Evolutionary conservation across 2,113 vertebrate species (phyloP).

Genomic region (Burhinus oedicnemus): DNA sequence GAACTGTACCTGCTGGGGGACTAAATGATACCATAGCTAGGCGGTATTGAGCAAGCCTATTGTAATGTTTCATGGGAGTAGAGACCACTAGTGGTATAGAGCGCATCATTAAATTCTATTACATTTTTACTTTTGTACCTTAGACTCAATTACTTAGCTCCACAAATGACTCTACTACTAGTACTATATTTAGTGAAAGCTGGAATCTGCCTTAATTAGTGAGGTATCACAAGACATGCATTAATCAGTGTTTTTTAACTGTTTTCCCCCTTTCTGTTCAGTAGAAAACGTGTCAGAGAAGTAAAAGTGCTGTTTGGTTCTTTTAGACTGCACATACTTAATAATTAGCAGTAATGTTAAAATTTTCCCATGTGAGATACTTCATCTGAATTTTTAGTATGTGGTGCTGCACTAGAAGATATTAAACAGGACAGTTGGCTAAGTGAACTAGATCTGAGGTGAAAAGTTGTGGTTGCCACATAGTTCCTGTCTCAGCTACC

Average conservation of each 20-base stretch:
- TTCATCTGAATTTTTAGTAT: not conserved
- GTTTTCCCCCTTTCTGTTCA: not conserved
- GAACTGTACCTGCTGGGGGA: not conserved
- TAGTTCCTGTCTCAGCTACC: not conserved
- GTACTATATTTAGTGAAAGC: slow-evolving; percentile 14
- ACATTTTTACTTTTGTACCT: not conserved
- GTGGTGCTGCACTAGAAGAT: not conserved
- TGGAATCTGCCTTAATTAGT: slow-evolving; percentile 2
- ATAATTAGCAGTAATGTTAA: not conserved
- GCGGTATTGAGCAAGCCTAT: not conserved
- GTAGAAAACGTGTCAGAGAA: not conserved
- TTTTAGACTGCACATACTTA: not conserved
- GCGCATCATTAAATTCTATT: not conserved
- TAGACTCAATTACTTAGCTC: not conserved
- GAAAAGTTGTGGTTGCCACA: not conserved
- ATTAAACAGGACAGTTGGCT: not conserved
- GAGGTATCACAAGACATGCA: not conserved
- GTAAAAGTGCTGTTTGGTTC: not conserved
- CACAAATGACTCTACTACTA: too few relatives aligned
- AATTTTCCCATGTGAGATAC: not conserved
- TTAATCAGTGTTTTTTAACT: not conserved
- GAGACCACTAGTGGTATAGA: not conserved
- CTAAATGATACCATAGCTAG: not conserved
- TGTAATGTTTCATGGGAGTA: not conserved
- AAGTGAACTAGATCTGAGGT: not conserved